These are phyloP conservation scores for Cryptotermes secundus DNA, from an alignment of 1,140 invertebrate species.

Conservation along the genomic window DNA sequence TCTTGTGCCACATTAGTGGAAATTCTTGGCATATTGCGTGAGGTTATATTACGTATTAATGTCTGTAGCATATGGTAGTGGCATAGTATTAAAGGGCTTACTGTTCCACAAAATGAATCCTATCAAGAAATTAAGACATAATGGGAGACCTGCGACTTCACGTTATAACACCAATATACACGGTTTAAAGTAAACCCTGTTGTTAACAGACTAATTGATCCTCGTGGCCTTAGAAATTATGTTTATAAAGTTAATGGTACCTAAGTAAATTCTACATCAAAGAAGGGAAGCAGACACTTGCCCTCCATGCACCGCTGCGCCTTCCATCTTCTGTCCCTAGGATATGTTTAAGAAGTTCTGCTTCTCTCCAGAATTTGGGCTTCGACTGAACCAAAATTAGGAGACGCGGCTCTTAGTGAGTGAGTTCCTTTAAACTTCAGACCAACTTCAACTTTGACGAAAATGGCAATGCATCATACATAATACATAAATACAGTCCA, in stretches of 20 bases:
- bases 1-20: too few relatives aligned
- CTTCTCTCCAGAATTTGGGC: background rate
- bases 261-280: background rate
- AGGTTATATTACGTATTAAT: too few relatives aligned
- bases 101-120: background rate
- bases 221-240: background rate
- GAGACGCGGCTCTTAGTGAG: background rate
- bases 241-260: background rate
- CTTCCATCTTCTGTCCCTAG: slow-evolving; percentile 11
- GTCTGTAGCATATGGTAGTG: background rate
- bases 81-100: background rate
- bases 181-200: background rate
- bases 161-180: background rate
- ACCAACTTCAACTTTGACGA: background rate
- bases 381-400: background rate
- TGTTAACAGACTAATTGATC: background rate
- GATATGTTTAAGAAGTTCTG: background rate
- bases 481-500: slow-evolving; percentile 15
- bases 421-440: background rate
- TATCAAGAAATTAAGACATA: background rate
- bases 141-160: background rate
- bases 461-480: background rate
- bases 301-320: background rate
- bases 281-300: background rate
- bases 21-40: too few relatives aligned